Base-by-base conservation (phyloP, 92 coral and sea anemone species). In the Muricea muricata region DNA sequence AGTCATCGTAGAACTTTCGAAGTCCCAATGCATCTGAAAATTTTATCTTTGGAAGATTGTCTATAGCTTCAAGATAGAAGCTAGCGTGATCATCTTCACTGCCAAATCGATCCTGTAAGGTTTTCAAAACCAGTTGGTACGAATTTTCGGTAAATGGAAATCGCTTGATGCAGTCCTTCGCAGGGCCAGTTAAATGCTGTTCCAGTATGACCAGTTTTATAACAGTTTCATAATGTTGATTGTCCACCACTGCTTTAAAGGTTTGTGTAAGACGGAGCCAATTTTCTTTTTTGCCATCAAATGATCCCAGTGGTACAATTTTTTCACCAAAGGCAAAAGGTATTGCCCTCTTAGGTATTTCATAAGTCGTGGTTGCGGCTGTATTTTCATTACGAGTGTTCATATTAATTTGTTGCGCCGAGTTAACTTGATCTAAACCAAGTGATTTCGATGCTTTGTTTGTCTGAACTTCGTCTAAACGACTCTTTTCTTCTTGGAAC, bases 231-330 rank as follows among this genome's bases (percentile, higher is more conserved):
- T 68, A 78, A 2, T 76, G 42, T 57, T 78, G 76, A 12, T 78
- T 78, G 28, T 78, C 75, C 3, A 78, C 79, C 34, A 78, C 84
- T 1, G 84, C 84, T 28, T 50, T 57, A 31, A 78, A 78, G 2
- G 81, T 75, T 25, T 75, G 81, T 6, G 46, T 42, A 25, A 75
- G 46, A 5, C 81, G 12, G 17, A 6, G 10, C 81, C 81, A 75
- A 75, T 75, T 75, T 18, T 39, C 81, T 21, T 34, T 75, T 21
- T 75, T 75, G 7, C 81, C 81, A 4, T 75, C 41, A 18, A 75
- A 75, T 1, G 7, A 6, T 1, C 32, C 1, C 11, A 68, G 17
- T 6, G 75, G 75, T 20, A 68, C 17, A 1, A 2, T 30, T 1
- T 68, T 68, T 20, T 68, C 40, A 18, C 17, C 28, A 3, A 56